Base-by-base conservation (phyloP, 2,888 invertebrate genomes). In the Chrysomela aeneicollis region DNA sequence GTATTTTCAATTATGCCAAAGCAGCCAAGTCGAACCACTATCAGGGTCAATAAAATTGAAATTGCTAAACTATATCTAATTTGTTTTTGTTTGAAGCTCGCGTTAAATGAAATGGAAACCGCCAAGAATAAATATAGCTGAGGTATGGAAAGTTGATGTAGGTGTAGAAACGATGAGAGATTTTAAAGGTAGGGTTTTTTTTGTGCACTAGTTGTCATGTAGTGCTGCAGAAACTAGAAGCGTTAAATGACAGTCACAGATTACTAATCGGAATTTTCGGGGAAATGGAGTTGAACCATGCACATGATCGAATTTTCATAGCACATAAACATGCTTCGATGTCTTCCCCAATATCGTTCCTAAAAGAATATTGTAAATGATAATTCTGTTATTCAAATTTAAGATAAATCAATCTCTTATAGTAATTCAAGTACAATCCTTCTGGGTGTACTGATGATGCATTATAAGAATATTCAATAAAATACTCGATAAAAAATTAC, bases 121-220 rank as follows among this genome's bases (percentile, higher is more conserved):
- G 64, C 17, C 12, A 51, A 32, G 57, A 57, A 62, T 32, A 61
- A 61, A 42, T 54, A 51, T 47, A 55, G 59, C 54, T 51, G 51
- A 32, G 26, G 42, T 21, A 54, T 46, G 59, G 46, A 59, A 52
- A 64, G 64, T 57, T 42, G 32, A 10, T 35, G 42, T 42, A 42
- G 42, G 42, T 42, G 42, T 15, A 42, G 42, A 42, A 42, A 42
- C n/a, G 42, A 42, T 15, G 42, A 42, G 42, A 42, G 42, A 42
- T 42, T 35, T 35, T 10, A n/a, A n/a, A n/a, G n/a, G 10, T 35
- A 10, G 32, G 32, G 10, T 26, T 32, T 63, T 69, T 69, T 70
- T 71, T 67, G 66, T 69, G 66, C 67, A 67, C 68, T 59, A 66
- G 65, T 68, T 64, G 68, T 59, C 62, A 68, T 66, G 63, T 69